Base-by-base conservation (phyloP, 2,113 vertebrate genomes). In the Pontoporia blainvillei region DNA sequence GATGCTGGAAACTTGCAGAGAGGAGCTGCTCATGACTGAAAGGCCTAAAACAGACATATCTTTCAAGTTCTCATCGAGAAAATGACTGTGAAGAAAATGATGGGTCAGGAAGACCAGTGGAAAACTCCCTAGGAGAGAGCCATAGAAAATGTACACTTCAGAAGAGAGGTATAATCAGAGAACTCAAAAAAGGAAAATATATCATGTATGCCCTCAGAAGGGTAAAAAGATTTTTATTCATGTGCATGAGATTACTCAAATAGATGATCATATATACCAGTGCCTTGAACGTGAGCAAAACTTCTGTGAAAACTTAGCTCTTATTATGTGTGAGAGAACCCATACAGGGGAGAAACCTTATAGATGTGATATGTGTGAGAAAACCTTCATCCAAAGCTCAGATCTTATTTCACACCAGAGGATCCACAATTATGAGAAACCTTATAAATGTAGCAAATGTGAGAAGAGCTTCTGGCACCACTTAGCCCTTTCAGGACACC, bases 401-500 rank as follows among this genome's bases (percentile, higher is more conserved):
- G 97, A 98, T 82, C 96, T 98, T 39, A 82, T 39, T 73, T 96
- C 95, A 29, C 98, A 98, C 71, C 96, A 97, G 97, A 98, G 98
- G 93, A 71, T 95, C 76, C 98, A 98, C 49, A 97, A 61, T 67
- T 97, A 95, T 0, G 98, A 98, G 92, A 98, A 98, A 94, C 97
- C 97, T 27, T 98, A 97, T 20, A 97, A 97, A 41, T 98, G 98
- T 18, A 97, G 94, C 57, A 98, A 97, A 78, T 98, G 98, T 57
- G 97, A 97, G n/a, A 98, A 98, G 97, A 97, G 96, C 61, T 98
- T 98, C 92, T 97, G 97, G 96, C 96, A 98, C 41, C 96, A 97
- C 52, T 88, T 97, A 57, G 96, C 97, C 81, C 95, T 98, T 75
- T 98, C 97, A 12, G 97, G 97, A 64, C 98, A 98, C 85, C 97